Base-by-base conservation (phyloP, 2,797 vertebrate species). In the Chelmon rostratus region DNA sequence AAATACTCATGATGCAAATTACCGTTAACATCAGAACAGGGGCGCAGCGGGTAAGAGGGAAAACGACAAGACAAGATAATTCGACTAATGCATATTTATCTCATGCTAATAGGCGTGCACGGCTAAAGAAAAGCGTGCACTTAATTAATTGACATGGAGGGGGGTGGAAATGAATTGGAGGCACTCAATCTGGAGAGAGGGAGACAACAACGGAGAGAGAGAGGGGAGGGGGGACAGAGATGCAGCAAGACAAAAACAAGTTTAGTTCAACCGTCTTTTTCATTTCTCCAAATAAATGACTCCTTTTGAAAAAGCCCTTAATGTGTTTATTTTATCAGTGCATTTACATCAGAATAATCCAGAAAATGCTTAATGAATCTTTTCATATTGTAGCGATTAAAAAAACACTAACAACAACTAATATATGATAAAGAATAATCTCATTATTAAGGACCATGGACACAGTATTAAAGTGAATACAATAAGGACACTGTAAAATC, bases 71-170 rank as follows among this genome's bases (percentile, higher is more conserved):
- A 92, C 84, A 89, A 94, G 92, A 94, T 93, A 87, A 94, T 92
- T 93, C 65, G 3, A 73, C 92, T 94, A 91, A 95, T 94, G 91
- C 94, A 95, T 95, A 95, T 94, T 95, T 94, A 95, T 94, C 90
- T 94, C 91, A 94, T 95, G 94, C 90, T 94, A 94, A 93, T 95
- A 94, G 92, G 76, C 86, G 77, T 89, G 89, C 93, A 91, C 81
- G 89, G 92, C 92, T 84, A 92, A 95, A 95, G 93, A 95, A 94
- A 93, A 90, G 91, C 88, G 56, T 81, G 87, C 92, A 93, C 92
- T 93, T 94, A 94, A 95, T 95, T 95, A 95, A 96, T 94, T 94
- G 94, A 95, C 93, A 95, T 58, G 85, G 83, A 87, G 91, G 89
- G 86, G 71, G 85, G 79, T 61, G 90, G 85, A 85, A 88, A 90